A percentile compares a stretch with the other conserved stretches of the same genome.
Evolutionary conservation across 2,797 vertebrate species (phyloP).

Genomic region (Anabas testudineus): DNA sequence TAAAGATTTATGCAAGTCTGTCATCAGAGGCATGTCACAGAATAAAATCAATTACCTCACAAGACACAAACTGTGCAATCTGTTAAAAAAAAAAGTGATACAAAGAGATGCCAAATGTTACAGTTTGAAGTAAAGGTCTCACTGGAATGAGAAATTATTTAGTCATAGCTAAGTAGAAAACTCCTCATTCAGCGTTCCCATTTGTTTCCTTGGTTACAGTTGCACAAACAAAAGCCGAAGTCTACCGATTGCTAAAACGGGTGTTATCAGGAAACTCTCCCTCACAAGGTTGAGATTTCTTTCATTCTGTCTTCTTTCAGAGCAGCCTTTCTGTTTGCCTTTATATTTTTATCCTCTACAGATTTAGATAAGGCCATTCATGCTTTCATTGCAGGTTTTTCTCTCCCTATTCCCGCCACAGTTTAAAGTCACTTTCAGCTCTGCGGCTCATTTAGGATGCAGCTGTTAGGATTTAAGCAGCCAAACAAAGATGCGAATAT

Average conservation of each 20-base stretch:
- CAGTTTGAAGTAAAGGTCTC: background rate
- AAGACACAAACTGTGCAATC: background rate
- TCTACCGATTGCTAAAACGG: conserved; percentile 9
- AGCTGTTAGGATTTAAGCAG: conserved; percentile 38
- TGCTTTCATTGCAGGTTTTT: conserved; percentile 42
- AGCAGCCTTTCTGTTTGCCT: conserved; percentile 29
- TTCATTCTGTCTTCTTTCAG: conserved; percentile 25
- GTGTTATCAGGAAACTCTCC: conserved; percentile 36
- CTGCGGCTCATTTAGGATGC: conserved; percentile 45
- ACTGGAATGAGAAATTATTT: background rate
- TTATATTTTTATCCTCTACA: conserved; percentile 63
- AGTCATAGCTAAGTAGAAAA: background rate
- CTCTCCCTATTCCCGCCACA: conserved; percentile 33
- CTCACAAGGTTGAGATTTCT: conserved; percentile 39
- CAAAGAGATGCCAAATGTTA: background rate
- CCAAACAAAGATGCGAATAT: conserved; percentile 44
- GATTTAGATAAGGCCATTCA: conserved; percentile 62
- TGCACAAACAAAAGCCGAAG: conserved; percentile 29
- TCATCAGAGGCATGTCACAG: background rate
- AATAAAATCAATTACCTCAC: background rate
- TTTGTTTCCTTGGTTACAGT: conserved; percentile 51
- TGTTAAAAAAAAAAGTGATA: background rate
- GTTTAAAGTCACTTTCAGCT: conserved; percentile 58
- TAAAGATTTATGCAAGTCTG: background rate
- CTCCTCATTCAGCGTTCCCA: background rate